Percentiles rank a stretch among this genome's conserved stretches.
Conservation (phyloP, 2,888 invertebrate species). For the Spialia ferax region DNA sequence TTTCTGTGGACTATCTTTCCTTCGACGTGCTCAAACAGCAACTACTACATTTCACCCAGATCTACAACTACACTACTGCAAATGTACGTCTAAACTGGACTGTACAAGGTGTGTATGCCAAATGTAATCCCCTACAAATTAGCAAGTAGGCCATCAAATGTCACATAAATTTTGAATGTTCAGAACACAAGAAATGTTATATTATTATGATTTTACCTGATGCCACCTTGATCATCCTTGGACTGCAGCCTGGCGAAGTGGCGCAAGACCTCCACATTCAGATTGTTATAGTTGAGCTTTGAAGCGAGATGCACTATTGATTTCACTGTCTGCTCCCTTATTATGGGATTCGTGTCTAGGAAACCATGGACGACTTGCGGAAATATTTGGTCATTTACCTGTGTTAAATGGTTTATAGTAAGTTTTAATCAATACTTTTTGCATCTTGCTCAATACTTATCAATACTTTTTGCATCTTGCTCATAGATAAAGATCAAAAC, state of each 20-base stretch:
- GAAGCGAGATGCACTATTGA: slow-evolving; percentile 98
- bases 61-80: too few species aligned
- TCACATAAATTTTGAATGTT: too few species aligned
- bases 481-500: too few species aligned
- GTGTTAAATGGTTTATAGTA: slow-evolving; percentile 46
- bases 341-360: slow-evolving; percentile 98
- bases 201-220: slow-evolving; percentile 82
- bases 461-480: too few species aligned
- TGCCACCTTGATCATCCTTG: slow-evolving; percentile 97
- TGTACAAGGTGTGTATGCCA: too few species aligned
- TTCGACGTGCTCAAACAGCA: too few species aligned
- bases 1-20: too few species aligned
- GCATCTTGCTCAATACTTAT: not conserved
- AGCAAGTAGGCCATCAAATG: too few species aligned
- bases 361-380: slow-evolving; percentile 98
- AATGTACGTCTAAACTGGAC: too few species aligned
- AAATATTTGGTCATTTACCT: slow-evolving; percentile 98
- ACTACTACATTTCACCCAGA: too few species aligned
- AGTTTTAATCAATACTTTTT: not conserved
- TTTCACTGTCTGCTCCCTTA: slow-evolving; percentile 99
- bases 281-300: slow-evolving; percentile 98
- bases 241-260: slow-evolving; percentile 98
- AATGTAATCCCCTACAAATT: too few species aligned
- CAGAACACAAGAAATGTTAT: too few species aligned
- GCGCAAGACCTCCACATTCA: slow-evolving; percentile 98